A percentile compares a stretch with the other conserved stretches of the same genome.
phyloP scores from a whole-genome alignment of 2,888 invertebrate species.

The Caradrina kadenii region DNA sequence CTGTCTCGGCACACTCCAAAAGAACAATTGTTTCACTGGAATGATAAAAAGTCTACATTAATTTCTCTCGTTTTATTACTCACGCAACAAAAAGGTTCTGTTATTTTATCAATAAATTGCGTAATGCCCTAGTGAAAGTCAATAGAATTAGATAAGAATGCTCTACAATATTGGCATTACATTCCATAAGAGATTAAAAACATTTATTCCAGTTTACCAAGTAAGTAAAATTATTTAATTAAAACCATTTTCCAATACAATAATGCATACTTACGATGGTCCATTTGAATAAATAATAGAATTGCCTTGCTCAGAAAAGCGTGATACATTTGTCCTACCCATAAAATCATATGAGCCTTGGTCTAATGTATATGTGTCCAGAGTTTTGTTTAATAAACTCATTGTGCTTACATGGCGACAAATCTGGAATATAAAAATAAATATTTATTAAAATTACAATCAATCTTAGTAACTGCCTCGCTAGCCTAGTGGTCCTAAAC shows the following conservation, averaged over 20 bases:
- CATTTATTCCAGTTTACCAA: conserved; percentile 1
- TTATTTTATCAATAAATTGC: neutral
- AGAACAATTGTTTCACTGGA: conserved; percentile 77
- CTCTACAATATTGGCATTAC: neutral
- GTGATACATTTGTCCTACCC: conserved; percentile 72
- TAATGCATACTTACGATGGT: conserved; percentile 80
- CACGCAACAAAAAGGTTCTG: neutral
- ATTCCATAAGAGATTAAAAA: neutral
- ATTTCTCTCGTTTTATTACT: conserved; percentile 8
- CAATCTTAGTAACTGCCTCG: no score
- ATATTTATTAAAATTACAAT: neutral
- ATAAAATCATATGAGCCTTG: conserved; percentile 73
- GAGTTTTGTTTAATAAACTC: conserved; percentile 39
- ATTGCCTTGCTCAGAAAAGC: conserved; percentile 75
- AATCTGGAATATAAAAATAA: conserved; percentile 69
- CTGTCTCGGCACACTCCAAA: conserved; percentile 79
- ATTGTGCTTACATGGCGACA: conserved; percentile 75
- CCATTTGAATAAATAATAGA: conserved; percentile 78
- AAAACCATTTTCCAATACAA: neutral
- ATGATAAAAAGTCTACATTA: conserved; percentile 43
- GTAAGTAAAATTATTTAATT: neutral
- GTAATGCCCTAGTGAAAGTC: conserved; percentile 6
- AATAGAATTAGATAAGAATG: conserved; percentile 19
- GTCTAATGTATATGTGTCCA: conserved; percentile 64
- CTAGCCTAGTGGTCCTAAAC: no score